These are phyloP conservation scores for Drosophila lutescens DNA, from an alignment of 2,888 invertebrate genomes.

Conservation along the genomic window DNA sequence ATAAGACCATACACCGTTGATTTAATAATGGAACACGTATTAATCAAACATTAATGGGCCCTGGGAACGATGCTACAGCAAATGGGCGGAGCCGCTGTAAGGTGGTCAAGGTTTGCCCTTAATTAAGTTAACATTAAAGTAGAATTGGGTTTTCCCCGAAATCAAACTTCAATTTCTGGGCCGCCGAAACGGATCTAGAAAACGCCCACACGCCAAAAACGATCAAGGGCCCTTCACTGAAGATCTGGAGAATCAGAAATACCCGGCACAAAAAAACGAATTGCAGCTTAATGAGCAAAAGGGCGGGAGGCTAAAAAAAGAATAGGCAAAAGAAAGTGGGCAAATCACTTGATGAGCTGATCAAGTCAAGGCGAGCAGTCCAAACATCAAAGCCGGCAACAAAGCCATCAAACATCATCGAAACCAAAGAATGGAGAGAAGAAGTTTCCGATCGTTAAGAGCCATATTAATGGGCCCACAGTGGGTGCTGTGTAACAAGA, in stretches of 20 bases:
- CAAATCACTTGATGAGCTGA: slow-evolving; percentile 9
- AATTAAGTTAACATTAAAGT: slow-evolving; percentile 39
- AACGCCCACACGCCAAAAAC: slow-evolving; percentile 45
- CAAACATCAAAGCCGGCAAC: slow-evolving; percentile 67
- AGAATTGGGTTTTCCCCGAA: slow-evolving; percentile 43
- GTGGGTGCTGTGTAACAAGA: neutral
- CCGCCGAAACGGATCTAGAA: slow-evolving; percentile 54
- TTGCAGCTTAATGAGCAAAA: slow-evolving; percentile 36
- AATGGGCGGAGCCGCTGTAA: slow-evolving; percentile 19
- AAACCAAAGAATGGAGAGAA: slow-evolving; percentile 16
- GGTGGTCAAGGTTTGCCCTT: slow-evolving; percentile 43
- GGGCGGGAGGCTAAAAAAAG: slow-evolving; percentile 22
- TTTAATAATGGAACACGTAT: slow-evolving; percentile 34
- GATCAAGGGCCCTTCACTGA: slow-evolving; percentile 39
- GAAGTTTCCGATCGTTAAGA: slow-evolving; percentile 6
- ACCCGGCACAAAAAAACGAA: slow-evolving; percentile 14
- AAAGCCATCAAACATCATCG: slow-evolving; percentile 40
- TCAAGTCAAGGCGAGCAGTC: slow-evolving; percentile 20
- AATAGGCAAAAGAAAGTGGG: slow-evolving; percentile 33
- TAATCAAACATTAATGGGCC: slow-evolving; percentile 31
- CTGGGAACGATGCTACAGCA: slow-evolving; percentile 20
- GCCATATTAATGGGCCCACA: slow-evolving; percentile 48
- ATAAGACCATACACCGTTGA: slow-evolving; percentile 31
- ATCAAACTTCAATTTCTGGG: slow-evolving; percentile 33
- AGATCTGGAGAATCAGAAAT: slow-evolving; percentile 17